Evolutionary conservation across 2,888 invertebrate species (phyloP).

Genomic region (Philopedon plagiatum): DNA sequence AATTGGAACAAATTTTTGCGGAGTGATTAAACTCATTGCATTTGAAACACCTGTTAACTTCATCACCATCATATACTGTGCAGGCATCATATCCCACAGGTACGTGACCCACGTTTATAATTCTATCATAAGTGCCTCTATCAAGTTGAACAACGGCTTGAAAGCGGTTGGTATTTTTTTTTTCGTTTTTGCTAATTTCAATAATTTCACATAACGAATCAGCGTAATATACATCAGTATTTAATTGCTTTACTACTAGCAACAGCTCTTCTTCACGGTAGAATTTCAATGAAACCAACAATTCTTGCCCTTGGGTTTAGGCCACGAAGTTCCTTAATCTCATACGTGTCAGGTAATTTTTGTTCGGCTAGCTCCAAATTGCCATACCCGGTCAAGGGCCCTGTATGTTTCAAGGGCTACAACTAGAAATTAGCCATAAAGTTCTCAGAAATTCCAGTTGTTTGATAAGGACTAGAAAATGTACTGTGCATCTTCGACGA

Average conservation of each 20-base stretch:
- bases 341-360: neutral
- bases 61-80: too few species aligned
- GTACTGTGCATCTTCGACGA: too few species aligned
- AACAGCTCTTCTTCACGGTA: neutral
- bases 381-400: neutral
- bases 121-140: too few species aligned
- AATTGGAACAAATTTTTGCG: neutral
- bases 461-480: too few species aligned
- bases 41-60: neutral
- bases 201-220: neutral
- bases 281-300: neutral
- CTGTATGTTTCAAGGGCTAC: neutral
- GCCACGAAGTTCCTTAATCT: neutral
- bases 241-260: neutral
- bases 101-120: too few species aligned
- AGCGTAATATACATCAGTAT: neutral
- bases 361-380: neutral
- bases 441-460: too few species aligned
- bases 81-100: too few species aligned
- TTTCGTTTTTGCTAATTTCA: neutral
- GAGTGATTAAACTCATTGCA: neutral
- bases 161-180: neutral
- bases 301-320: neutral
- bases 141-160: neutral
- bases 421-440: too few species aligned